Evolutionary conservation across 2,797 vertebrate species (phyloP).

Genomic region (Gymnocypris eckloni): DNA sequence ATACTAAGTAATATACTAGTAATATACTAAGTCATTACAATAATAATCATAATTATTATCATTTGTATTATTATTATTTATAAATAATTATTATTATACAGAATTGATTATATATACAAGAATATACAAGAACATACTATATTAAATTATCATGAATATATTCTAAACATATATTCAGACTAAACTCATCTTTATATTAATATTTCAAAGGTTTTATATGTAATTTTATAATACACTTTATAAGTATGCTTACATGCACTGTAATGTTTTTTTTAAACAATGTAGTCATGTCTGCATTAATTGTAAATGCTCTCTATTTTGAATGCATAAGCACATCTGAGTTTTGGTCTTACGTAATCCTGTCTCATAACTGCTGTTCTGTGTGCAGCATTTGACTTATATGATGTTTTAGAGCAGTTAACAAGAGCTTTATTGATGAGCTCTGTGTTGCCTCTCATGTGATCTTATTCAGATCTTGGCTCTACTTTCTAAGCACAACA

Average conservation of each 20-base stretch:
- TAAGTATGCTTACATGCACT: not conserved
- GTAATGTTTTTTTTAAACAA: not conserved
- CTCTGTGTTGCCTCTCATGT: constrained; percentile 1
- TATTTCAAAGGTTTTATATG: not conserved
- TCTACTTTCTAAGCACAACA: constrained; percentile 15
- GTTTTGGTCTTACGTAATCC: constrained; percentile 6
- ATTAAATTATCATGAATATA: not conserved
- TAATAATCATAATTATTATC: not conserved
- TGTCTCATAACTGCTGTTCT: constrained; percentile 16
- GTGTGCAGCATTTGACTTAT: constrained; percentile 20
- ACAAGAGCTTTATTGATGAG: constrained; percentile 32
- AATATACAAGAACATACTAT: not conserved
- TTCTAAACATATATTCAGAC: not conserved
- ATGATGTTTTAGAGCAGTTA: constrained; percentile 29
- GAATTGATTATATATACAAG: not conserved
- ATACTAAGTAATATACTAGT: not conserved
- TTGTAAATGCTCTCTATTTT: not conserved
- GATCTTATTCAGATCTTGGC: constrained; percentile 27
- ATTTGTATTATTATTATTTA: not conserved
- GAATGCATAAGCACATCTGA: constrained; percentile 35
- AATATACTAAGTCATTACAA: not conserved
- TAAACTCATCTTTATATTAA: not conserved
- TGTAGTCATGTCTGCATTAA: not conserved
- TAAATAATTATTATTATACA: not conserved
- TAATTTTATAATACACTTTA: not conserved